phyloP scores from a whole-genome alignment of 2,888 invertebrate genomes.

The Hirudinaria manillensis region DNA sequence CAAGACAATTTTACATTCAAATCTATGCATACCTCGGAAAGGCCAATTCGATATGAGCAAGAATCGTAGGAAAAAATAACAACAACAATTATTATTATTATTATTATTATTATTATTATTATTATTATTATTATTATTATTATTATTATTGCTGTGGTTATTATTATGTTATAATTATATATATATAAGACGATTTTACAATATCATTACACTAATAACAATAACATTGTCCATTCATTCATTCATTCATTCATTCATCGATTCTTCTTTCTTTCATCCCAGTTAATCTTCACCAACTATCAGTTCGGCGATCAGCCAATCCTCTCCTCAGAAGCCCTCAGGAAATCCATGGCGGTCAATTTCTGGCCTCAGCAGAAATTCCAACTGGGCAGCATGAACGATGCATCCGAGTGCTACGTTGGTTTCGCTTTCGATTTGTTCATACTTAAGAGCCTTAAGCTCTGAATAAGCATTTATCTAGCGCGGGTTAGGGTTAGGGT shows the following conservation, averaged over 20 bases:
- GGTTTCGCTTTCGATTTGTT: neutral
- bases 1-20: no score
- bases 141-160: no score
- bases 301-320: conserved; percentile 90
- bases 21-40: no score
- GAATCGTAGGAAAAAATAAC: no score
- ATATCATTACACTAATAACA: no score
- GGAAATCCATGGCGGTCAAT: conserved; percentile 77
- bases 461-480: conserved; percentile 9
- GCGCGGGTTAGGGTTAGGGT: no score
- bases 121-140: no score
- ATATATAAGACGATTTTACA: no score
- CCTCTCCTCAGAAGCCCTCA: conserved; percentile 80
- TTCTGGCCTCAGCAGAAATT: conserved; percentile 81
- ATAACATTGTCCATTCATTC: neutral
- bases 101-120: no score
- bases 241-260: neutral
- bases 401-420: conserved; percentile 64
- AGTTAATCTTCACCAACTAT: conserved; percentile 89
- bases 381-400: conserved; percentile 89
- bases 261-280: conserved; percentile 47
- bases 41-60: no score
- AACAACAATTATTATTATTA: no score
- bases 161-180: neutral
- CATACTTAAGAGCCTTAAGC: conserved; percentile 55